A percentile compares a stretch with the other conserved stretches of the same genome.
Conservation (phyloP, 2,113 vertebrate genomes). For the Gavia stellata region DNA sequence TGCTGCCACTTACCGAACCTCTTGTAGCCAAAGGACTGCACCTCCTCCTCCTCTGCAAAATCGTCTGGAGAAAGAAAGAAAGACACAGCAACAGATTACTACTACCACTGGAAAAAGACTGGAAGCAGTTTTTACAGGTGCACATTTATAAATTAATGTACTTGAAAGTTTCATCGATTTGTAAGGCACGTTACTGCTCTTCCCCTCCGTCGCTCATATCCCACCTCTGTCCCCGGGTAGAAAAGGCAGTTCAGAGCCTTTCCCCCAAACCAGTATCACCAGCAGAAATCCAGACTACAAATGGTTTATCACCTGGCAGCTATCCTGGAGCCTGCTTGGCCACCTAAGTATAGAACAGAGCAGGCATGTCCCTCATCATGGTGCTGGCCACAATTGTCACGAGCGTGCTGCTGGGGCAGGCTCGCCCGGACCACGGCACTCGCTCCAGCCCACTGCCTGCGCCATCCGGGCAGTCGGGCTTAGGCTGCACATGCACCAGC, state of each 20-base stretch:
- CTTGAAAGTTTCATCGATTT: neutral
- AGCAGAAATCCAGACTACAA: neutral
- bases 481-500: neutral
- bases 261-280: neutral
- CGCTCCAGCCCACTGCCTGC: neutral
- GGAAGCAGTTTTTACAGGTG: neutral
- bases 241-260: neutral
- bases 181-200: neutral
- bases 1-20: constrained; percentile 88
- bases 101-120: neutral
- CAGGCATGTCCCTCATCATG: neutral
- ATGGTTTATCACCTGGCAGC: neutral
- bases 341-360: neutral
- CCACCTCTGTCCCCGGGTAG: neutral
- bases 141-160: neutral
- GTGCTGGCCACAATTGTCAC: neutral
- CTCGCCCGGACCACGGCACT: fast-evolving
- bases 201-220: neutral
- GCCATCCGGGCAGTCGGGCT: fast-evolving
- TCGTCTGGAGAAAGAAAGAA: constrained; percentile 83
- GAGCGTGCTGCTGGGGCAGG: neutral
- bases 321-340: neutral
- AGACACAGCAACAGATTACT: neutral
- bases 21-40: constrained; percentile 98
- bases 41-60: constrained; percentile 95